Percentiles rank a stretch among this genome's conserved stretches.
Evolutionary conservation across 92 coral and sea anemone genomes (phyloP).

Genomic region (Paramuricea clavata): DNA sequence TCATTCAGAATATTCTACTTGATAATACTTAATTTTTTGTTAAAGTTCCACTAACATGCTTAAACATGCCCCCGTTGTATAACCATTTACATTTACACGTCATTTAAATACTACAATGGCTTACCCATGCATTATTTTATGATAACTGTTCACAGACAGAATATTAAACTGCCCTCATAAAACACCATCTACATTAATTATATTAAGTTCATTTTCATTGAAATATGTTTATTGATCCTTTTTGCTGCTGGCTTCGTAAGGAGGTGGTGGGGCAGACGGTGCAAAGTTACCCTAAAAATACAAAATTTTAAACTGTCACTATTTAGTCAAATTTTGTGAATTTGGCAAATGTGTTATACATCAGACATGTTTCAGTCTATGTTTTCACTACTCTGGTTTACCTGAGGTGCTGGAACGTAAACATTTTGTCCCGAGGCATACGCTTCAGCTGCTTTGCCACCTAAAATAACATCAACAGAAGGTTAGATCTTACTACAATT

Average conservation of each 20-base stretch:
- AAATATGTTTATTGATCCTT: conserved; percentile 15
- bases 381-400: not conserved
- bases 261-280: conserved; percentile 47
- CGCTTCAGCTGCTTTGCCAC: conserved; percentile 93
- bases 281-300: not conserved
- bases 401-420: conserved; percentile 93
- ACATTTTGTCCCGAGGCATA: conserved; percentile 96
- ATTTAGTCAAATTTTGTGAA: not conserved
- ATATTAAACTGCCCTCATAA: not conserved
- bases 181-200: not conserved
- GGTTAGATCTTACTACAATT: not conserved
- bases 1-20: no score
- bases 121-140: not conserved
- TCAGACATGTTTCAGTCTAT: no score
- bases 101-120: no score
- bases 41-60: no score
- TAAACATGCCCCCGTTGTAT: no score
- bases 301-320: not conserved
- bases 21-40: no score
- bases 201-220: not conserved
- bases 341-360: not conserved
- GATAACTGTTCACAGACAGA: not conserved
- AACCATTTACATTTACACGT: no score
- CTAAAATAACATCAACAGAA: conserved; percentile 30
- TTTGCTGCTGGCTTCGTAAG: conserved; percentile 24